Conservation (phyloP, 2,113 vertebrate genomes). For the Empidonax traillii region DNA sequence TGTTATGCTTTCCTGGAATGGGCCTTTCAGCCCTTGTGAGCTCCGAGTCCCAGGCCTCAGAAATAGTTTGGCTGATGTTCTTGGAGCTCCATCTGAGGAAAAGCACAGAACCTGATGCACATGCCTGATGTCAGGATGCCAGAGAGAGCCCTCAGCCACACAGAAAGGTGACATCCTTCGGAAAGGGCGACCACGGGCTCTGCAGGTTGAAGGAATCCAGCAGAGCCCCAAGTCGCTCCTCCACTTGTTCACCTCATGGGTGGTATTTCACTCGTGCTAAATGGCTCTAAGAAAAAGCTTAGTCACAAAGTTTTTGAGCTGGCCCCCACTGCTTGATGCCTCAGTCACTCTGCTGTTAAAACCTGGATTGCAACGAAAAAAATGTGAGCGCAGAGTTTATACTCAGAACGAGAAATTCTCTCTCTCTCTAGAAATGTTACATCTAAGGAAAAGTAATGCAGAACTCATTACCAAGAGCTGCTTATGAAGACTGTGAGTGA, state of each 20-base stretch:
- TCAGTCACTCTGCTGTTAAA: background rate
- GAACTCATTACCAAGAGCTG: background rate
- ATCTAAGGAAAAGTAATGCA: background rate
- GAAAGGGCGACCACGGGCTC: background rate
- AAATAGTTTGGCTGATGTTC: background rate
- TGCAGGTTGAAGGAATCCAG: background rate
- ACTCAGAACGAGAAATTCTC: background rate
- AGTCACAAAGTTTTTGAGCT: background rate
- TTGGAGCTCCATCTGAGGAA: background rate
- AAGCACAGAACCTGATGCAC: background rate
- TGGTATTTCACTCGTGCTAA: background rate
- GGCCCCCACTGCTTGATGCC: background rate
- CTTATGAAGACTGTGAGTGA: background rate
- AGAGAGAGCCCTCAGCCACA: background rate
- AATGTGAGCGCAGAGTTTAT: rapidly evolving
- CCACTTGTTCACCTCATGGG: background rate
- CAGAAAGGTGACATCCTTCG: background rate
- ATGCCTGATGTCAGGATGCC: background rate
- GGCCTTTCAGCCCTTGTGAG: background rate
- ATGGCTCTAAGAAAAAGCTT: background rate
- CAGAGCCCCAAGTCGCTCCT: background rate
- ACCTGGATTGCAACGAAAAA: background rate
- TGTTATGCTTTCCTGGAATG: background rate
- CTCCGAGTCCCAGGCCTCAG: background rate
- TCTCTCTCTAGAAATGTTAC: background rate